Evolutionary conservation across 2,113 vertebrate genomes (phyloP).

Genomic region (Nycticryphes semicollaris): DNA sequence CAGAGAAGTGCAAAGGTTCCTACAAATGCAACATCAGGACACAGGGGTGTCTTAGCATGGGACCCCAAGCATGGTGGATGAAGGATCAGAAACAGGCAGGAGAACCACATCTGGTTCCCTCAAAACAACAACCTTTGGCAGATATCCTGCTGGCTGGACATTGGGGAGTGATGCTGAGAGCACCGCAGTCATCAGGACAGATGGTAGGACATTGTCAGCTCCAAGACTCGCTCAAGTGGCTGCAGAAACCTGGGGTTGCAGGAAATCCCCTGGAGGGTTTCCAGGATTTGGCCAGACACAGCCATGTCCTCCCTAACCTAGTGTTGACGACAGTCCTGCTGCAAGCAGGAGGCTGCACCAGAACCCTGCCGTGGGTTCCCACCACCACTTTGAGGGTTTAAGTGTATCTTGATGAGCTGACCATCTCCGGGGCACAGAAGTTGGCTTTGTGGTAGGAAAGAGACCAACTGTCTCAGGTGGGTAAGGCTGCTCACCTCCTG

Average conservation of each 20-base stretch:
- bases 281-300: background rate
- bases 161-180: background rate
- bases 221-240: background rate
- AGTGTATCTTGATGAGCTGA: background rate
- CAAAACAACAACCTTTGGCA: background rate
- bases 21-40: background rate
- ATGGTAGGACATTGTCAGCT: background rate
- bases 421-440: background rate
- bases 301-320: background rate
- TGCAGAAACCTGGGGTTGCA: background rate
- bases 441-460: background rate
- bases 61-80: background rate
- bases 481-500: background rate
- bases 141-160: background rate
- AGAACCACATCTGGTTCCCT: background rate
- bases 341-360: background rate
- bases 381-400: background rate
- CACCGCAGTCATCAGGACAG: background rate
- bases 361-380: accelerated
- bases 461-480: background rate
- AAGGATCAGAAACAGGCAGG: background rate
- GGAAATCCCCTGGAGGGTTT: background rate
- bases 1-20: background rate
- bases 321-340: background rate
- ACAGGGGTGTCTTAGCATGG: background rate